Evolutionary conservation across 2,888 invertebrate species (phyloP).

Genomic region (Pyrochroa serraticornis): DNA sequence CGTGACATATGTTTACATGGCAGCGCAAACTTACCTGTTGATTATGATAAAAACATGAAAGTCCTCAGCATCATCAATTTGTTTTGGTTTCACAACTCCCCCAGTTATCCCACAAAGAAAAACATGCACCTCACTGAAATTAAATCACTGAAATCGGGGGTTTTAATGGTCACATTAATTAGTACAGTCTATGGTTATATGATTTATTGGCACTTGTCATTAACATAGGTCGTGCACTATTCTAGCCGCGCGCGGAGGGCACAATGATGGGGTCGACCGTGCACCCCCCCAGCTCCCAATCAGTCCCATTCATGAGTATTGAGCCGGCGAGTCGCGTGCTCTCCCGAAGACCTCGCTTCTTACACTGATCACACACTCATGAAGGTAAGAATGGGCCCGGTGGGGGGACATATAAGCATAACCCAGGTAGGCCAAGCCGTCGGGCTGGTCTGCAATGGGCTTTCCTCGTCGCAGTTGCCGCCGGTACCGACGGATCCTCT

Average conservation of each 20-base stretch:
- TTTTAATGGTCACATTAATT: constrained; percentile 1
- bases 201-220: constrained; percentile 9
- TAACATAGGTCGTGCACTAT: constrained; percentile 7
- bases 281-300: background rate
- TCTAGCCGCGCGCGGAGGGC: too few species aligned
- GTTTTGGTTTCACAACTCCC: background rate
- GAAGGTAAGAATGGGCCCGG: constrained; percentile 57
- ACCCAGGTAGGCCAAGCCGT: constrained; percentile 53
- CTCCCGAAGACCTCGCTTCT: constrained; percentile 57
- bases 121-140: background rate
- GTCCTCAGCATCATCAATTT: constrained; percentile 28
- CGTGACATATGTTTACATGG: constrained; percentile 37
- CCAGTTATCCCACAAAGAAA: too few species aligned
- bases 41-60: constrained; percentile 30
- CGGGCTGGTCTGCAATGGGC: constrained; percentile 47
- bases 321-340: constrained; percentile 51
- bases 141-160: constrained; percentile 7
- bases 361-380: constrained; percentile 59
- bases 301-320: constrained; percentile 41
- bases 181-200: constrained; percentile 1
- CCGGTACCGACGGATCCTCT: constrained; percentile 17
- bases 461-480: constrained; percentile 24
- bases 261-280: too few species aligned
- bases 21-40: constrained; percentile 36
- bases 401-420: constrained; percentile 56